Conservation (phyloP, 2,113 vertebrate genomes). For the Nannospalax galili region DNA sequence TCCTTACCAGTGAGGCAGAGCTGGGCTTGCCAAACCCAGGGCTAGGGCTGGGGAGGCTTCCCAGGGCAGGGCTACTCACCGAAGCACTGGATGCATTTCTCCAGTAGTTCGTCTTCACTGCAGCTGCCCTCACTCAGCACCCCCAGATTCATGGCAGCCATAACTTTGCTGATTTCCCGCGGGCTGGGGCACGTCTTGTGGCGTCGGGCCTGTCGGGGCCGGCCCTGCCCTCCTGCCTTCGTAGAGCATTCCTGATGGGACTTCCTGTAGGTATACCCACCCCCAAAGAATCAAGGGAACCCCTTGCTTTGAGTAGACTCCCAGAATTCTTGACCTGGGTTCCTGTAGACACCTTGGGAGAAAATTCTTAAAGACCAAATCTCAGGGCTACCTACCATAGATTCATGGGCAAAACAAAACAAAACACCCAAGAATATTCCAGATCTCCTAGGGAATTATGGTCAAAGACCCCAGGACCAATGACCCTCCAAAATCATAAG, state of each 20-base stretch:
- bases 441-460: neutral
- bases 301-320: neutral
- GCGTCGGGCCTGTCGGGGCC: slow-evolving; percentile 84
- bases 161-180: slow-evolving; percentile 91
- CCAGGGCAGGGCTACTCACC: slow-evolving; percentile 82
- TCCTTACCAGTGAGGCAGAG: neutral
- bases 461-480: neutral
- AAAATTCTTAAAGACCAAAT: neutral
- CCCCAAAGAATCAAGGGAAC: neutral
- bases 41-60: neutral
- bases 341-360: neutral
- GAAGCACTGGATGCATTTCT: slow-evolving; percentile 92
- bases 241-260: slow-evolving; percentile 86
- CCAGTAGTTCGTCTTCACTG: slow-evolving; percentile 92
- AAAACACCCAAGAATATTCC: neutral
- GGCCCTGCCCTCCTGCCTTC: slow-evolving; percentile 66
- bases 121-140: slow-evolving; percentile 88
- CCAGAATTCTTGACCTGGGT: neutral
- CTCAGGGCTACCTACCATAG: neutral
- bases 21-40: too few species aligned
- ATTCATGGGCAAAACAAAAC: neutral
- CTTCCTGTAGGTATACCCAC: slow-evolving; percentile 76
- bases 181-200: slow-evolving; percentile 95
- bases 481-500: neutral
- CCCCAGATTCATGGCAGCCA: slow-evolving; percentile 85